A percentile compares a stretch with the other conserved stretches of the same genome.
These are phyloP conservation scores for Grallaria varia DNA, from an alignment of 2,113 vertebrate genomes.

Conservation along the genomic window DNA sequence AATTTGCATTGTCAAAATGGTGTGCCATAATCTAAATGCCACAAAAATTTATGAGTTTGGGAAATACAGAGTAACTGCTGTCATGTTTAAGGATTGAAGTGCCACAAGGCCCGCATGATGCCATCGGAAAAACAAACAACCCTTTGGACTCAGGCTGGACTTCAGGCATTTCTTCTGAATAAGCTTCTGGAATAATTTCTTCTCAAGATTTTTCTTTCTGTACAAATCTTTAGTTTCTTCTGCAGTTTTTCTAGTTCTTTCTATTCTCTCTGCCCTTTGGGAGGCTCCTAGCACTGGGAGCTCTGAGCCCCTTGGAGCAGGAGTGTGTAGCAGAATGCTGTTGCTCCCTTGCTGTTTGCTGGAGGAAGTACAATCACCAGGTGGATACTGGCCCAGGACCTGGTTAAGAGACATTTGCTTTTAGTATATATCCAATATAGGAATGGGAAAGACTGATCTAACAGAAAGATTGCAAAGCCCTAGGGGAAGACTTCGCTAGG, in stretches of 20 bases:
- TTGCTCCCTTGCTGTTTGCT: neutral
- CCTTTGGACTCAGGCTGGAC: neutral
- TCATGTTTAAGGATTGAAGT: neutral
- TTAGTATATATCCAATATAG: neutral
- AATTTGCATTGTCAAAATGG: neutral
- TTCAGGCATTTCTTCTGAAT: neutral
- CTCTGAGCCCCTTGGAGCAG: neutral
- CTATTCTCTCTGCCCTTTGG: neutral
- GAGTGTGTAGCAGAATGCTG: neutral
- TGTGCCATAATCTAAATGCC: neutral
- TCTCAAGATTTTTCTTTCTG: neutral
- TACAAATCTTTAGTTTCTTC: neutral
- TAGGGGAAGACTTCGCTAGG: neutral
- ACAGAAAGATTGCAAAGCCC: fast-evolving
- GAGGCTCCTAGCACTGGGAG: neutral
- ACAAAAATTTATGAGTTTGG: fast-evolving
- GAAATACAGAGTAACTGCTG: neutral
- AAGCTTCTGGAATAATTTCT: neutral
- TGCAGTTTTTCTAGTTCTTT: neutral
- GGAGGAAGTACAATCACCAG: neutral
- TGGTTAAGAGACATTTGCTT: neutral
- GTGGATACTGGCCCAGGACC: neutral
- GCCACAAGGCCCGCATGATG: neutral
- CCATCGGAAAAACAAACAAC: neutral
- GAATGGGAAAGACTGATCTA: neutral